Evolutionary conservation across 2,797 vertebrate genomes (phyloP).

Genomic region (Brachyalestes nurse): DNA sequence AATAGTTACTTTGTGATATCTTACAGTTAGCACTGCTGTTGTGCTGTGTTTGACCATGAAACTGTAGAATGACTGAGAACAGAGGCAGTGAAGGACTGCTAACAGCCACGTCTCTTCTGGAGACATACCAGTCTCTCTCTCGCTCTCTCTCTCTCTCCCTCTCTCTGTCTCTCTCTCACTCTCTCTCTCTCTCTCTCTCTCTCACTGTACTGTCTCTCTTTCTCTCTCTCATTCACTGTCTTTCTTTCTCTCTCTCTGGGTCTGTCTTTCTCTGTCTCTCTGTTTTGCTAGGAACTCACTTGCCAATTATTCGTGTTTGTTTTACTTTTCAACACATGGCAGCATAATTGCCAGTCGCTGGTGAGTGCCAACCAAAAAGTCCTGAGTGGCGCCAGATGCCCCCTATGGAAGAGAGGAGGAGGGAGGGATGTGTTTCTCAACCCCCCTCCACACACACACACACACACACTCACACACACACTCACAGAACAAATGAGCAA

Average conservation of each 20-base stretch:
- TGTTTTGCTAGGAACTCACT: slow-evolving; percentile 22
- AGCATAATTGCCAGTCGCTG: slow-evolving; percentile 52
- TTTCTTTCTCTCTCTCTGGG: background rate
- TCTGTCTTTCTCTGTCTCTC: slow-evolving; percentile 10
- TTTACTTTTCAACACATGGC: slow-evolving; percentile 54
- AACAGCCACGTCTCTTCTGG: background rate
- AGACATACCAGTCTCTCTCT: background rate
- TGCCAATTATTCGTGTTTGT: slow-evolving; percentile 58
- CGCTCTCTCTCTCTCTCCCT: slow-evolving; percentile 9
- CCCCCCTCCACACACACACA: background rate
- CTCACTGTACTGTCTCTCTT: no score
- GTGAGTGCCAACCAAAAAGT: slow-evolving; percentile 48
- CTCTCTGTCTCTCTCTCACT: background rate
- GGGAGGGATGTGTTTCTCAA: background rate
- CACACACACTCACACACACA: background rate
- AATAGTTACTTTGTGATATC: background rate
- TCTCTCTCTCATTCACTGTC: no score
- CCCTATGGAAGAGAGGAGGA: background rate
- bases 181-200: background rate
- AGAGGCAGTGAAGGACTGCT: background rate
- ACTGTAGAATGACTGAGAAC: background rate
- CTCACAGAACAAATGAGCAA: slow-evolving; percentile 31
- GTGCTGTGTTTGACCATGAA: slow-evolving; percentile 1
- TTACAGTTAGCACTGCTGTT: background rate
- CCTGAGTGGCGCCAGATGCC: slow-evolving; percentile 27